These are phyloP conservation scores for Rhabdornis inornatus DNA, from an alignment of 2,113 vertebrate genomes.

Conservation along the genomic window DNA sequence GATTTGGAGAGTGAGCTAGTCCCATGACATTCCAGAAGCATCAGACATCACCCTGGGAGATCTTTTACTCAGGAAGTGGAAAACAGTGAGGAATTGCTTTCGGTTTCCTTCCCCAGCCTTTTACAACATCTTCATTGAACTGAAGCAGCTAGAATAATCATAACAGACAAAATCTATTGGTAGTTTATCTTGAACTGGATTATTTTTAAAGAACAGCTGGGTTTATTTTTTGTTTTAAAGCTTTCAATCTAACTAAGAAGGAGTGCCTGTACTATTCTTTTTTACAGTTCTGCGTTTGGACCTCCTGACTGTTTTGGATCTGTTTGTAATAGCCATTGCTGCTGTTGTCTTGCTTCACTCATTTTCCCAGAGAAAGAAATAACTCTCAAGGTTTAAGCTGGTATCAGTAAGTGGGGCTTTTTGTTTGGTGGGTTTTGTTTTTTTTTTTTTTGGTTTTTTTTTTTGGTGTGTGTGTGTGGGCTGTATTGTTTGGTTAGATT, in stretches of 20 bases:
- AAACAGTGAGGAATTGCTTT: background rate
- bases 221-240: background rate
- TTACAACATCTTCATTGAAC: background rate
- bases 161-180: background rate
- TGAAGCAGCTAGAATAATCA: background rate
- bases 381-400: background rate
- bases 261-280: background rate
- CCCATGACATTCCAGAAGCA: background rate
- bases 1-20: background rate
- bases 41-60: accelerated
- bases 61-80: background rate
- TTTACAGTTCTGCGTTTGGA: background rate
- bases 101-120: background rate
- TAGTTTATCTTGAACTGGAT: background rate
- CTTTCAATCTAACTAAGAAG: background rate
- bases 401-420: background rate
- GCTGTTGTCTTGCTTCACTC: background rate
- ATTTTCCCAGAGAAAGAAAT: background rate
- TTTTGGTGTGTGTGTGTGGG: too few species aligned
- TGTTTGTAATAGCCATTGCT: background rate
- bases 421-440: too few species aligned
- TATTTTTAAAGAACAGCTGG: background rate
- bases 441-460: too few species aligned
- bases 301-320: background rate
- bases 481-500: background rate